Base-by-base conservation (phyloP, 2,113 vertebrate genomes). In the Papio anubis region DNA sequence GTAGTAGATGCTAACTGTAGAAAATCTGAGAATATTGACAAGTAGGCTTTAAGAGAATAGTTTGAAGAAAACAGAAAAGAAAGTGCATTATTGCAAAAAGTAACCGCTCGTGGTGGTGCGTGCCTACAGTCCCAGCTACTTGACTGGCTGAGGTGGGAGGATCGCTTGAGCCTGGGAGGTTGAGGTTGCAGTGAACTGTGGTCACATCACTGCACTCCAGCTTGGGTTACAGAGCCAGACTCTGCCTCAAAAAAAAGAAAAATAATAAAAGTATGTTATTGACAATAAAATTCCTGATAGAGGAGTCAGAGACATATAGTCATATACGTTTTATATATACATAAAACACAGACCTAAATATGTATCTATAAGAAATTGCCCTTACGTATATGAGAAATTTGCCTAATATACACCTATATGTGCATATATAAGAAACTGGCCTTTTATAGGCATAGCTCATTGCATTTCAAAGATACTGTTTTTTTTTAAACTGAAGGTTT, bases 101-200 rank as follows among this genome's bases (percentile, higher is more conserved):
- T 30, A 64, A 5, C 5, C 12, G 1, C 0, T 30, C 5, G 0
- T 30, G 27, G 61, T 14, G 61, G 61, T 64, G 61, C 0, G 5
- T 2, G 2, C 5, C 27, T 64, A 2, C 61, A 64, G 27, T 3
- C 61, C 61, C 27, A 64, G 27, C 27, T 64, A 14, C 61, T 64
- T 14, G 27, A 27, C 27, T 32, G 61, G 27, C 61, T 64, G 61
- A 64, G 61, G 27, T 0, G 27, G 27, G 5, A 64, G 61, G 61
- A 64, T 64, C 27, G 2, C 61, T 64, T 64, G 61, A 64, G 27
- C 27, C 61, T 64, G 61, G 5, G 61, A 64, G 61, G 27, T 64
- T 2, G 12, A 64, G 27, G 27, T 27, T 64, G 61, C 61, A 64
- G 61, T 64, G 12, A 64, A 64, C 61, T 30, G 12, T 64, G 61